phyloP scores from a whole-genome alignment of 2,113 vertebrate genomes.

The Xiphorhynchus elegans region DNA sequence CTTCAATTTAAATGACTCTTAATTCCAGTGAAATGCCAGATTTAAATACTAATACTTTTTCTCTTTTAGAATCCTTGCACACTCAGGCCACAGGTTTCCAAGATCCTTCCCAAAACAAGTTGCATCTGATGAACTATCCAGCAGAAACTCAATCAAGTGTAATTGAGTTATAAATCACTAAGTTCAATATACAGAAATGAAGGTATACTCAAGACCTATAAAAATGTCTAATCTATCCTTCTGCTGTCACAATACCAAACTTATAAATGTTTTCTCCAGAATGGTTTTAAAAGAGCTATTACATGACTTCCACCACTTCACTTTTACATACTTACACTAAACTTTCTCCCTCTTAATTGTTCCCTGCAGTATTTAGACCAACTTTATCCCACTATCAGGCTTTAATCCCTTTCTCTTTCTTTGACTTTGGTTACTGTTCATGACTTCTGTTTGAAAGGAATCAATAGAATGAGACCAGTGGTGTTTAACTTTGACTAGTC shows the following conservation, averaged over 20 bases:
- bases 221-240: neutral
- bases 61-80: neutral
- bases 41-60: neutral
- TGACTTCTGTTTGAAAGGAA: neutral
- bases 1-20: neutral
- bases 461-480: neutral
- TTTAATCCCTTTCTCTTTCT: neutral
- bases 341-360: neutral
- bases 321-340: neutral
- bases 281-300: neutral
- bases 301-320: neutral
- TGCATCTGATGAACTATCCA: neutral
- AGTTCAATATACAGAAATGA: neutral
- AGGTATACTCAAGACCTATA: neutral
- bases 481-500: neutral
- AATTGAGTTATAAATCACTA: neutral
- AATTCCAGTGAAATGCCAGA: neutral
- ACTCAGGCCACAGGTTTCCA: neutral
- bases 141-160: neutral
- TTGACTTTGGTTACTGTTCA: neutral
- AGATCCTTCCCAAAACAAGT: neutral
- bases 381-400: neutral
- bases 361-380: neutral
- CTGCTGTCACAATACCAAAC: neutral
- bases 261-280: neutral